Conservation (phyloP, 2,888 invertebrate genomes). For the Arge pagana region DNA sequence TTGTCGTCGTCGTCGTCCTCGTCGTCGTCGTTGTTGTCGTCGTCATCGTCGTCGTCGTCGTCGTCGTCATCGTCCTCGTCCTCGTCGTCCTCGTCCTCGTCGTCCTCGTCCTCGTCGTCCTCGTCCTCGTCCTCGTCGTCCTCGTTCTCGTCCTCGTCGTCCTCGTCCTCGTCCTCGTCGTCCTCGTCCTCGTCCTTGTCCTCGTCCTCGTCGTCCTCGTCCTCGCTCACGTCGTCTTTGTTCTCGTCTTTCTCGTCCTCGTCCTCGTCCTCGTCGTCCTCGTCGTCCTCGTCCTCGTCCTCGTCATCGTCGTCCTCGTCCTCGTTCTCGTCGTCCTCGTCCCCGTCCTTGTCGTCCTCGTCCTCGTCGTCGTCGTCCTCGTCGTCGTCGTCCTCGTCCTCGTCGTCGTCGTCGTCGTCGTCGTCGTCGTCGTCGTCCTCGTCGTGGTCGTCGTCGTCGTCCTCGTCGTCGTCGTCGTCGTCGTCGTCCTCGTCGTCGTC, state of each 20-base stretch:
- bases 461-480: not conserved
- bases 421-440: not conserved
- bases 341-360: no score
- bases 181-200: no score
- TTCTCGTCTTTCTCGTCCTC: no score
- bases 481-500: not conserved
- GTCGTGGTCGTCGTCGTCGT: not conserved
- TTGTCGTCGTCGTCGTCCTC: not conserved
- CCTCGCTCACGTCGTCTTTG: no score
- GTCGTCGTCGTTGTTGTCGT: not conserved
- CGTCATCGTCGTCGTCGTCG: not conserved
- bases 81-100: not conserved
- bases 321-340: no score
- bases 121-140: not conserved
- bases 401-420: not conserved
- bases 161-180: not conserved
- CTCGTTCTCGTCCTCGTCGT: not conserved
- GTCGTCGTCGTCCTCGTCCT: not conserved
- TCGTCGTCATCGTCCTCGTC: not conserved
- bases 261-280: not conserved
- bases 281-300: not conserved
- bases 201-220: no score
- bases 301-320: no score
- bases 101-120: not conserved
- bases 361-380: not conserved